Evolutionary conservation across 2,888 invertebrate species (phyloP).

Genomic region (Hesperia comma): DNA sequence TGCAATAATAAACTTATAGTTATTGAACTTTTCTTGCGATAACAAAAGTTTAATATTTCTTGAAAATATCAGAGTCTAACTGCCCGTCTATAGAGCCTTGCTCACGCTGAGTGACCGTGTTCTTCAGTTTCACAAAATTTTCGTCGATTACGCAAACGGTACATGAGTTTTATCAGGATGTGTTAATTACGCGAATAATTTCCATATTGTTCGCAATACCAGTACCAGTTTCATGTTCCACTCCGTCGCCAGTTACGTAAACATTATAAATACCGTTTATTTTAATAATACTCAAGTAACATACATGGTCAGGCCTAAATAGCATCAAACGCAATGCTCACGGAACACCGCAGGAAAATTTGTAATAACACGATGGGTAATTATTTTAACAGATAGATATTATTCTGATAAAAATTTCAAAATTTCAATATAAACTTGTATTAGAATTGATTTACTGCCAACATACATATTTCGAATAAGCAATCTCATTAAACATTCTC

Average conservation of each 20-base stretch:
- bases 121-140: constrained; percentile 11
- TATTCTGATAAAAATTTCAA: too few relatives aligned
- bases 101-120: too few relatives aligned
- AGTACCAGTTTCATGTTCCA: constrained; percentile 26
- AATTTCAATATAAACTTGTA: too few relatives aligned
- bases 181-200: constrained; percentile 24
- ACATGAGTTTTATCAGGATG: constrained; percentile 32
- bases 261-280: constrained; percentile 24
- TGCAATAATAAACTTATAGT: too few relatives aligned
- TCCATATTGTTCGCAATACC: constrained; percentile 30
- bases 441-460: too few relatives aligned
- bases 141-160: constrained; percentile 29
- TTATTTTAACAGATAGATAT: too few relatives aligned
- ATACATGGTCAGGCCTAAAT: constrained; percentile 22
- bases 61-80: too few relatives aligned
- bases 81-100: too few relatives aligned
- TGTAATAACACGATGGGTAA: neutral
- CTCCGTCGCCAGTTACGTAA: constrained; percentile 27
- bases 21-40: too few relatives aligned
- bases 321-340: neutral
- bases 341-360: neutral
- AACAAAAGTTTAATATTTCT: too few relatives aligned
- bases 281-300: constrained; percentile 19
- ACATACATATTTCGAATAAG: too few relatives aligned
- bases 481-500: too few relatives aligned